Conservation (phyloP, 2,888 invertebrate genomes). For the Nemoura dubitans region DNA sequence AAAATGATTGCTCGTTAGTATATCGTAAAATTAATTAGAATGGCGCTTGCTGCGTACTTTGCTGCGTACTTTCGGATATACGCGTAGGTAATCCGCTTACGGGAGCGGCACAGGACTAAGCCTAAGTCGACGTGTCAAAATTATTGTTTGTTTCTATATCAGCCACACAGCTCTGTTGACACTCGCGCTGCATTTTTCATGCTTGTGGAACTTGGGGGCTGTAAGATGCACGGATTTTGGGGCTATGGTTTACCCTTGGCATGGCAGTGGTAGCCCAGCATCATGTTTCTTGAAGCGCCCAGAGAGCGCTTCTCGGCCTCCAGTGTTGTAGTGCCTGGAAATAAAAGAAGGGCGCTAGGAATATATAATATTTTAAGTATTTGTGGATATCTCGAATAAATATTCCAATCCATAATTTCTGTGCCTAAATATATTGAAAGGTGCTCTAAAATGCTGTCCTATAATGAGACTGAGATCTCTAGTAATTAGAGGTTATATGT, state of each 20-base stretch:
- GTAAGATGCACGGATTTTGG: background rate
- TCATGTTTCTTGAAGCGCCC: too few species aligned
- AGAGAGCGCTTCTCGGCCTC: too few species aligned
- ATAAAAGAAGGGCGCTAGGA: too few species aligned
- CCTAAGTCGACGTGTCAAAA: slow-evolving; percentile 42
- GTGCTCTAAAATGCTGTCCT: too few species aligned
- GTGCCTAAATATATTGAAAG: too few species aligned
- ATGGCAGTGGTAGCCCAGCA: background rate
- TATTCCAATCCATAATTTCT: too few species aligned
- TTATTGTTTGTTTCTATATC: slow-evolving; percentile 35
- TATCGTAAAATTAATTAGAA: slow-evolving; percentile 38
- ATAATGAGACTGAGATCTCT: too few species aligned
- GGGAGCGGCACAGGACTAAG: background rate
- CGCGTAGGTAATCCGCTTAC: slow-evolving; percentile 33
- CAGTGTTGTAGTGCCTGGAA: too few species aligned
- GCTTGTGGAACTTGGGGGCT: background rate
- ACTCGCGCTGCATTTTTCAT: background rate
- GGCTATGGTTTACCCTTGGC: background rate
- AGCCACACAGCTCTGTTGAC: slow-evolving; percentile 22
- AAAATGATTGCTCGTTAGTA: slow-evolving; percentile 28
- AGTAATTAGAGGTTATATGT: too few species aligned
- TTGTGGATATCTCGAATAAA: too few species aligned
- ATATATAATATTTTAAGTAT: too few species aligned
- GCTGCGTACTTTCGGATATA: background rate
- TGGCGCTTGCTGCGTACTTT: background rate